Evolutionary conservation across 2,113 vertebrate genomes (phyloP).

Genomic region (Phyllopteryx taeniolatus): DNA sequence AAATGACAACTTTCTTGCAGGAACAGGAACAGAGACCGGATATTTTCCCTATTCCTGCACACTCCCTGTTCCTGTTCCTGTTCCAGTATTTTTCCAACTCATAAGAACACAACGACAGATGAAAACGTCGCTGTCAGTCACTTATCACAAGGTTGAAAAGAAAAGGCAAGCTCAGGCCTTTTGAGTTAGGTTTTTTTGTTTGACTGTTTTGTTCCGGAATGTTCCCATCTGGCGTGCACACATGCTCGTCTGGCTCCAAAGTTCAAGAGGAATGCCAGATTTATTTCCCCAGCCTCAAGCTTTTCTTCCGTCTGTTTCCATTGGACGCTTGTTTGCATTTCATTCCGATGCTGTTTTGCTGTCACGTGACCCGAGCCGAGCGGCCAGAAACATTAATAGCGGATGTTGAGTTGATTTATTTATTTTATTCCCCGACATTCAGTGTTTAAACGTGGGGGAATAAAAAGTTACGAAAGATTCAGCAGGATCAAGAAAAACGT

Average conservation of each 20-base stretch:
- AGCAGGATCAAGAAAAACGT: too few relatives aligned
- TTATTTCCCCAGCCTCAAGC: neutral
- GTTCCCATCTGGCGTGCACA: constrained; percentile 40
- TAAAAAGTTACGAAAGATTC: too few relatives aligned
- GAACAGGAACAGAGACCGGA: too few relatives aligned
- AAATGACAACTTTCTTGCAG: too few relatives aligned
- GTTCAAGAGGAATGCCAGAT: constrained; percentile 14
- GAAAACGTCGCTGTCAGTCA: too few relatives aligned
- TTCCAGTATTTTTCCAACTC: too few relatives aligned
- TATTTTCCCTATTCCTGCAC: too few relatives aligned
- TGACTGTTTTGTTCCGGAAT: neutral
- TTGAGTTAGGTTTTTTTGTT: neutral
- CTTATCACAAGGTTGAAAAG: too few relatives aligned
- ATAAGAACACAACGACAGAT: too few relatives aligned
- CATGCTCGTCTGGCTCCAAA: constrained; percentile 15
- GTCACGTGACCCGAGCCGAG: neutral
- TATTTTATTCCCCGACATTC: neutral
- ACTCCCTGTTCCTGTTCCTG: too few relatives aligned
- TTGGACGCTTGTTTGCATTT: neutral
- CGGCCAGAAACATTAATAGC: neutral
- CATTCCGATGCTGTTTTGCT: neutral
- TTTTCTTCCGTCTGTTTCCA: constrained; percentile 22
- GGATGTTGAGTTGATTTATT: too few relatives aligned
- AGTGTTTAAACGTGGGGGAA: neutral
- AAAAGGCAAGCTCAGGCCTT: neutral